Percentiles rank a stretch among this genome's conserved stretches.
Conservation (phyloP, 2,113 vertebrate species). For the Chascanopsetta lugubris region DNA sequence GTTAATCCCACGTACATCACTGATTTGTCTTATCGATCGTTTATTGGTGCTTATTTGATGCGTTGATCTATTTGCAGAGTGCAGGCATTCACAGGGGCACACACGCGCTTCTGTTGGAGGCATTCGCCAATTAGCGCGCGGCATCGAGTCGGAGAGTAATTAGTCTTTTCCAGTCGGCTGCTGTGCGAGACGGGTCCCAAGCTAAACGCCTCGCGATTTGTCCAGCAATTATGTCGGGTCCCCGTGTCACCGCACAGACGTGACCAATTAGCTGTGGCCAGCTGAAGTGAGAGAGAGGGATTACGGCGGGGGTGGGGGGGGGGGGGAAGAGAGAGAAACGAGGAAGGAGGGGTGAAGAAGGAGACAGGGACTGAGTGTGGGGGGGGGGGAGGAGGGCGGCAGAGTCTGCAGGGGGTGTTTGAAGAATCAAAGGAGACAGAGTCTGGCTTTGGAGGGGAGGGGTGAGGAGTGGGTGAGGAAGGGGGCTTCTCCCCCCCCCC, state of each 20-base stretch:
- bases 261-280: conserved; percentile 82
- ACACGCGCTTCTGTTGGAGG: conserved; percentile 62
- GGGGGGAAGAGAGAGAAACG: too few relatives aligned
- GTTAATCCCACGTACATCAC: neutral
- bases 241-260: conserved; percentile 76
- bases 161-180: conserved; percentile 73
- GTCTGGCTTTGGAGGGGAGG: conserved; percentile 48
- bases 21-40: neutral
- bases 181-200: conserved; percentile 74
- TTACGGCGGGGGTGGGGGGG: conserved; percentile 72
- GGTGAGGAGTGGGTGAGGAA: conserved; percentile 28
- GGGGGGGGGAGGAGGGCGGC: conserved; percentile 16
- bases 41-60: neutral
- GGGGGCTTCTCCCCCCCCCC: too few relatives aligned
- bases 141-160: conserved; percentile 69
- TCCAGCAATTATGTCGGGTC: conserved; percentile 82
- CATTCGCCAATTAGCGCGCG: conserved; percentile 77
- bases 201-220: conserved; percentile 80
- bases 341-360: conserved; percentile 62
- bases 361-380: conserved; percentile 38
- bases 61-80: conserved; percentile 13
- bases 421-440: conserved; percentile 49
- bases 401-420: conserved; percentile 52
- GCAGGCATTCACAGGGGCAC: conserved; percentile 5
- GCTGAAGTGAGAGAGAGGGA: conserved; percentile 72